Base-by-base conservation (phyloP, 2,113 vertebrate genomes). In the Aegithalos caudatus region DNA sequence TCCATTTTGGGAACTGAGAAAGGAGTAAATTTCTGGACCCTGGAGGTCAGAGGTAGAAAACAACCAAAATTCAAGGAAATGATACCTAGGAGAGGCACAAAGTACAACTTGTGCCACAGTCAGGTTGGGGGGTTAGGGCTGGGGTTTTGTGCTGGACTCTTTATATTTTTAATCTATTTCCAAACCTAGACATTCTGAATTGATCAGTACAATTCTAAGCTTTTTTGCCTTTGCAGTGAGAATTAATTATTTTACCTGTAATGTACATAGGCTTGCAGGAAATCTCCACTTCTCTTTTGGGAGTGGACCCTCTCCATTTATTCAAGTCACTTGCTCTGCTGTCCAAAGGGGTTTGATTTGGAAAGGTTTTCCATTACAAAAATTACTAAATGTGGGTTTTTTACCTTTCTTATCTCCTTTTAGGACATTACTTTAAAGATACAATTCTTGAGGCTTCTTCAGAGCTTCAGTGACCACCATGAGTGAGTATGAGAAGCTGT, bases 361-460 rank as follows among this genome's bases (percentile, higher is more conserved):
- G 51, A 70, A 33, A 33, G 47, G 9, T 47, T 86, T 90, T 64
- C 69, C 56, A 2, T 87, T n/a, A n/a, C n/a, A n/a, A n/a, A n/a
- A n/a, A n/a, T n/a, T n/a, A n/a, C n/a, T n/a, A n/a, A n/a, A n/a
- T n/a, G n/a, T n/a, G n/a, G n/a, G n/a, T n/a, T 38, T 45, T 47
- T 61, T 0, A 22, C 27, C 3, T 72, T 93, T 80, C 40, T 88
- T 72, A 8, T 81, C 84, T 88, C 89, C n/a, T 83, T 95, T 67
- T 90, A 99, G 99, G 99, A 99, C 97, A 99, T 99, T 94, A 99
- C 99, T 72, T 98, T 99, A 95, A 99, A 99, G 98, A 99, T 99
- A 96, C 99, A 99, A 95, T 99, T 99, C 94, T 95, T 99, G 97
- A 98, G 99, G 93, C 98, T 99, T 71, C 99, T 99, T 58, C 99